Percentiles rank a stretch among this genome's conserved stretches.
Evolutionary conservation across 2,113 vertebrate genomes (phyloP).

Genomic region (Psilopogon haemacephalus): DNA sequence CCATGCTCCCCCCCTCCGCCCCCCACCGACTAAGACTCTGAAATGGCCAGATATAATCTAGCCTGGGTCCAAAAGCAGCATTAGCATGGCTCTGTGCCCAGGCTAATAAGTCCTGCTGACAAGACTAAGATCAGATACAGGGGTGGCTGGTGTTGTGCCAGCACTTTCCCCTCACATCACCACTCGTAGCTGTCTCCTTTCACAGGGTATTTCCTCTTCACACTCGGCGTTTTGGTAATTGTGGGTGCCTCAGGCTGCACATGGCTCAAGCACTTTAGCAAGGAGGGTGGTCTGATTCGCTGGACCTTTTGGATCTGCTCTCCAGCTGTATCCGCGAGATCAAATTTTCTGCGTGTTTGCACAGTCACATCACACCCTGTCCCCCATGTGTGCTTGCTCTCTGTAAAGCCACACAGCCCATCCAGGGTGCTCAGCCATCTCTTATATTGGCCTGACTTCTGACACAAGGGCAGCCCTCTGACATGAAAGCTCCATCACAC

Average conservation of each 20-base stretch:
- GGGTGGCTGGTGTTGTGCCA: not conserved
- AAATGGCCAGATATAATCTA: slow-evolving; percentile 1
- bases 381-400: not conserved
- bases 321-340: not conserved
- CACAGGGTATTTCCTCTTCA: not conserved
- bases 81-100: not conserved
- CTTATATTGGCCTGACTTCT: accelerated
- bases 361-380: not conserved
- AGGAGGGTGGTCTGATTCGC: not conserved
- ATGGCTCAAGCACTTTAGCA: not conserved
- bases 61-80: slow-evolving; percentile 13
- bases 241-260: not conserved
- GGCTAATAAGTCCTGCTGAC: not conserved
- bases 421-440: not conserved
- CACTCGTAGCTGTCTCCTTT: not conserved
- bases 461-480: not conserved
- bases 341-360: not conserved
- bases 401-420: not conserved
- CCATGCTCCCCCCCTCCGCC: not conserved
- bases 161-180: not conserved
- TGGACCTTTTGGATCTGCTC: not conserved
- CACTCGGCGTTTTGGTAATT: not conserved
- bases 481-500: not conserved
- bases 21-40: not conserved
- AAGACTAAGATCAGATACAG: slow-evolving; percentile 1